These are phyloP conservation scores for Augochlorella aurata DNA, from an alignment of 2,888 invertebrate genomes.

Conservation along the genomic window DNA sequence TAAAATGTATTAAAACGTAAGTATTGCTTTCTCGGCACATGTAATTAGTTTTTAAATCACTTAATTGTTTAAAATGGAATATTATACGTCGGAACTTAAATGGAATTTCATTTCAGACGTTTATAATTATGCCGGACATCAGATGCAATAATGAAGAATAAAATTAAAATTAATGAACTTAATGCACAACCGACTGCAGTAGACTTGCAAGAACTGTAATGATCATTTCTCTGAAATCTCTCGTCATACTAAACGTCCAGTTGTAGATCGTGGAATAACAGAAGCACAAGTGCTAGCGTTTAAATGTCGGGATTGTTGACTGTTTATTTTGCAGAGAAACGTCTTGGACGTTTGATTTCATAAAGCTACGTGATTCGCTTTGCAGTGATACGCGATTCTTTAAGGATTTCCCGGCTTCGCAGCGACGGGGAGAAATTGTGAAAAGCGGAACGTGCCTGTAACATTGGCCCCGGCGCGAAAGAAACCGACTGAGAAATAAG, in stretches of 20 bases:
- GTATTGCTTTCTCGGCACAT: too few relatives aligned
- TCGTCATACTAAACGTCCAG: neutral
- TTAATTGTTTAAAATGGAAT: too few relatives aligned
- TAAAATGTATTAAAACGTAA: too few relatives aligned
- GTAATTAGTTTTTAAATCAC: too few relatives aligned
- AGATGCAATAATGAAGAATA: too few relatives aligned
- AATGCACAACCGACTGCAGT: too few relatives aligned
- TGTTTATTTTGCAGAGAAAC: neutral
- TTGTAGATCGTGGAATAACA: neutral
- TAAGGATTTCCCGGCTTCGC: conserved; percentile 30
- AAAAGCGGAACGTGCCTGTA: conserved; percentile 8
- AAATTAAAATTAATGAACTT: too few relatives aligned
- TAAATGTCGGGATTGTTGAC: neutral
- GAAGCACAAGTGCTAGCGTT: neutral
- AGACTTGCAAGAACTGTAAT: too few relatives aligned
- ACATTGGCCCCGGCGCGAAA: conserved; percentile 13
- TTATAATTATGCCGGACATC: too few relatives aligned
- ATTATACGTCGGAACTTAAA: too few relatives aligned
- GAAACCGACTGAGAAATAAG: conserved; percentile 30
- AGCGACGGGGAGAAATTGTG: conserved; percentile 28
- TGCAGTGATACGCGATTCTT: conserved; percentile 26
- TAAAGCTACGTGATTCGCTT: conserved; percentile 12
- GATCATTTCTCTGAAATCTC: too few relatives aligned
- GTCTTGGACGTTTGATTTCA: conserved; percentile 10
- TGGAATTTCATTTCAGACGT: too few relatives aligned